Evolutionary conservation across 2,113 vertebrate species (phyloP), one percentile per base, ranked within the genome.

Genomic region (Gallinago media): DNA sequence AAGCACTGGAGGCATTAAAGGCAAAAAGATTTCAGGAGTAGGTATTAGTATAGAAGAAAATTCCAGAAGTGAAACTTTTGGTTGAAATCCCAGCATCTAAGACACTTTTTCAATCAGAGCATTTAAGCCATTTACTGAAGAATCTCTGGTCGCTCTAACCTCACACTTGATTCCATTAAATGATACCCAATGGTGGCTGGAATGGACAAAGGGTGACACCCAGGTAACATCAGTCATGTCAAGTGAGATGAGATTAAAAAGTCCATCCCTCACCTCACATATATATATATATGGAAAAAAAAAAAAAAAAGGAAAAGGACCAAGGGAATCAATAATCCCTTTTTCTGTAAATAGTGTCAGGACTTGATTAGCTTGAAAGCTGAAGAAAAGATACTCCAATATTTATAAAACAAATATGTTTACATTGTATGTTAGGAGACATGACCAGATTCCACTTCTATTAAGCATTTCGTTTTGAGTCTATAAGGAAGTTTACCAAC

Each of bases 151-250:
- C 2, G 0, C 8, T 50, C 38, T 63, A 79, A 34, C 8, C 3
- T 76, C 58, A 15, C n/a, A 15, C 8, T 68, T 72, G 0, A 7
- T 85, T 82, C 9, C 29, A 55, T 72, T n/a, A 50, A 85, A 75
- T 0, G 1, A 40, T 14, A 63, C 3, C 4, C 11, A 63, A 0
- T 15, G 11, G 15, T 38, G 32, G 11, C 34, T 59, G 80, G 11
- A 86, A 91, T 20, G 8, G 71, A 38, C 29, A 59, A 78, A 78
- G 21, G 15, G 17, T 40, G 52, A 66, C 7, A 50, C 15, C 10
- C 19, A 59, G 27, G 12, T 62, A n/a, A 54, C 20, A 54, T 2
- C 9, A 44, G 17, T 40, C 52, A 44, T 22, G 7, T 26, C 32
- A 72, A n/a, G 18, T 70, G 46, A 68, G 11, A 66, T 54, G 13